Conservation (phyloP, 2,888 invertebrate genomes). For the Ennomos quercinarius region DNA sequence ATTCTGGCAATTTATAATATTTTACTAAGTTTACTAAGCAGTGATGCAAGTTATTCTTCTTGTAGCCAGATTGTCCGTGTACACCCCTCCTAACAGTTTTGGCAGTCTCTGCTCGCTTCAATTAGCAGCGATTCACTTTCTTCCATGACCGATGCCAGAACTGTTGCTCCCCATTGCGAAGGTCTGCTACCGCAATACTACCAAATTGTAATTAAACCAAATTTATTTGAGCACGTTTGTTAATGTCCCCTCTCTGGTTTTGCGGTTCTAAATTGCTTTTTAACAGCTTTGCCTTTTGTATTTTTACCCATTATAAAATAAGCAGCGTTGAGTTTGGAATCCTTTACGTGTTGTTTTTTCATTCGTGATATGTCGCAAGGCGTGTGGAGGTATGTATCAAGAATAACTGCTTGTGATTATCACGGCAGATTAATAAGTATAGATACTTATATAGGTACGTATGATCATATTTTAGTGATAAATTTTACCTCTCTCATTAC, state of each 20-base stretch:
- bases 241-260: slow-evolving; percentile 21
- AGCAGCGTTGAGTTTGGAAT: too few relatives aligned
- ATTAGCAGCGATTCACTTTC: slow-evolving; percentile 17
- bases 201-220: slow-evolving; percentile 33
- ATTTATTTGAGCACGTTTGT: slow-evolving; percentile 33
- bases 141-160: slow-evolving; percentile 11
- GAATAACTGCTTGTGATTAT: too few relatives aligned
- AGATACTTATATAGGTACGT: too few relatives aligned
- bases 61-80: background rate
- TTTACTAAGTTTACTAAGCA: too few relatives aligned
- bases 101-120: slow-evolving; percentile 8
- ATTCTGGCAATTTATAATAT: too few relatives aligned
- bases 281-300: slow-evolving; percentile 17
- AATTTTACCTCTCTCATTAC: too few relatives aligned
- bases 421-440: too few relatives aligned
- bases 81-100: slow-evolving; percentile 6
- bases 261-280: slow-evolving; percentile 30
- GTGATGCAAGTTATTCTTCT: too few relatives aligned
- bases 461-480: too few relatives aligned
- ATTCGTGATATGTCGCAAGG: too few relatives aligned
- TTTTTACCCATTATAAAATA: background rate
- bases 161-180: slow-evolving; percentile 18
- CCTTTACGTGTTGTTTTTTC: too few relatives aligned
- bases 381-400: too few relatives aligned
- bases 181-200: slow-evolving; percentile 12